Base-by-base conservation (phyloP, 2,113 vertebrate species). In the Cyprinodon tularosa region DNA sequence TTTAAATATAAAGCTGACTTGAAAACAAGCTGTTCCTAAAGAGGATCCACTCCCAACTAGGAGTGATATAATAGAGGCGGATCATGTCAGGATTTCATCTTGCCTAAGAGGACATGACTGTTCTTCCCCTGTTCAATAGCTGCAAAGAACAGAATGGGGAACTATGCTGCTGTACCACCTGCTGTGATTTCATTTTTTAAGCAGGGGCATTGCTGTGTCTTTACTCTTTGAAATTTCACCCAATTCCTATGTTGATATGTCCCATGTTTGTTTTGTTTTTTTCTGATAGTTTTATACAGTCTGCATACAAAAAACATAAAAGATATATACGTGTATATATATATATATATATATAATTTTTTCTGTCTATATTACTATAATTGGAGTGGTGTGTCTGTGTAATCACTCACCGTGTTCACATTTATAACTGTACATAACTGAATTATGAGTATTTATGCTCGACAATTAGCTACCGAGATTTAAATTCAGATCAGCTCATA, bases 81-180 rank as follows among this genome's bases (percentile, higher is more conserved):
- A 72, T 88, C 70, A 61, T 79, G 87, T 93, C 86, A 84, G 87
- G 88, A 88, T 92, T 86, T 83, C 91, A 78, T 93, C 80, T 90
- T 88, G 81, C 87, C 86, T 79, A 77, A 93, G 89, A 92, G 91
- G 90, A 93, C 89, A 93, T 87, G 91, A 92, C 90, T 84, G 90
- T 90, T 91, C 71, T 65, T 76, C 80, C 88, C 86, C 83, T 88
- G 89, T 90, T 87, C 87, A 81, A 81, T 77, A 72, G 88, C 90
- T 90, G 85, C 86, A 85, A 78, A 84, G 86, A 90, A 89, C 82
- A 87, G 76, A 69, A 66, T 36, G 86, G 87, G 91, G 81, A 83
- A 87, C 87, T 82, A 86, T 93, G 93, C 93, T 95, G 94, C 94
- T 95, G 93, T 92, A 90, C 79, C 82, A 92, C 91, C 90, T 90